These are phyloP conservation scores for Cotesia glomerata DNA, from an alignment of 1,140 invertebrate genomes.

Conservation along the genomic window DNA sequence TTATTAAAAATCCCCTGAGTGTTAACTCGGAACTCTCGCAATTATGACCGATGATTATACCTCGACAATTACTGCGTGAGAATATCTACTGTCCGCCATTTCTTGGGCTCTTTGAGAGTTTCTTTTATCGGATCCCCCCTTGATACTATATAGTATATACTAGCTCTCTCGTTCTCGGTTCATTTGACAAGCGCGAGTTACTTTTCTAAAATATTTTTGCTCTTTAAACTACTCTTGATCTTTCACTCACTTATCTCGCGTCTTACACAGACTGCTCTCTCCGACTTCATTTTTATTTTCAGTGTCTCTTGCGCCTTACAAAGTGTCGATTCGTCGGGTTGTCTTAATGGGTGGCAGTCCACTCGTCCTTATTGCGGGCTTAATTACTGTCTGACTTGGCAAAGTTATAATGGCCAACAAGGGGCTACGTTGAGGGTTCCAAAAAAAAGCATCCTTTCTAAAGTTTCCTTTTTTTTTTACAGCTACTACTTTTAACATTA, in stretches of 20 bases:
- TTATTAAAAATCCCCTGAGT: too few species aligned
- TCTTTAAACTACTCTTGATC: slow-evolving; percentile 11
- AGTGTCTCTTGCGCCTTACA: slow-evolving; percentile 47
- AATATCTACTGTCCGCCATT: slow-evolving; percentile 34
- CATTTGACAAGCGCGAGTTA: slow-evolving; percentile 52
- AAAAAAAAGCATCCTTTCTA: slow-evolving; percentile 1
- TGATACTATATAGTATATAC: slow-evolving; percentile 9
- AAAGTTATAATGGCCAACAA: slow-evolving; percentile 62
- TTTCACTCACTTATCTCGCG: slow-evolving; percentile 5
- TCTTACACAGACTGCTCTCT: not conserved
- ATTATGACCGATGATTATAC: slow-evolving; percentile 54
- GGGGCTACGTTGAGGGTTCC: slow-evolving; percentile 36
- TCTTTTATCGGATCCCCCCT: slow-evolving; percentile 58
- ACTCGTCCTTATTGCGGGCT: slow-evolving; percentile 63
- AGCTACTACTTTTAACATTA: not conserved
- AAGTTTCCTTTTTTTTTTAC: not conserved
- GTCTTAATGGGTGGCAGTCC: slow-evolving; percentile 49
- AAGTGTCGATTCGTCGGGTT: slow-evolving; percentile 60
- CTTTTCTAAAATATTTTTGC: slow-evolving; percentile 21
- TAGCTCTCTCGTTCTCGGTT: slow-evolving; percentile 52
- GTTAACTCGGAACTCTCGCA: slow-evolving; percentile 25
- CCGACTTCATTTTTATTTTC: not conserved
- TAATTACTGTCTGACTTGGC: slow-evolving; percentile 63
- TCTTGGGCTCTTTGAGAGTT: slow-evolving; percentile 55
- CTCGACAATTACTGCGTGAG: slow-evolving; percentile 53